Conservation (phyloP, 2,113 vertebrate genomes). For the Pangasianodon hypophthalmus region DNA sequence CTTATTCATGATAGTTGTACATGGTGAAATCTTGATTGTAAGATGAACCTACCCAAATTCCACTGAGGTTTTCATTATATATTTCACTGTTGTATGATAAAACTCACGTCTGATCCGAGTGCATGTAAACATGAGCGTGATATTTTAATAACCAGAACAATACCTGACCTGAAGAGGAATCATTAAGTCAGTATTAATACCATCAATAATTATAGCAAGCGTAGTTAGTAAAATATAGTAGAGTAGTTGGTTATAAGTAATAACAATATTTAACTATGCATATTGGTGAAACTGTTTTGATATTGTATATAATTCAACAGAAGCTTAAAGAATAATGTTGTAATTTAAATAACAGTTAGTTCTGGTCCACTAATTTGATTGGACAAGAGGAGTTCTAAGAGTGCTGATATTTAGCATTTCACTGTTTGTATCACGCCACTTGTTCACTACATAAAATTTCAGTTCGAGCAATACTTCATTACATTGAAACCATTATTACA, state of each 20-base stretch:
- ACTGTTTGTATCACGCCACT: too few relatives aligned
- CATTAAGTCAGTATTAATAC: neutral
- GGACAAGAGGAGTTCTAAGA: neutral
- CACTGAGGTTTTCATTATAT: neutral
- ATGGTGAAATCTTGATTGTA: neutral
- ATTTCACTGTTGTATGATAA: neutral
- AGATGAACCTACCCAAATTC: neutral
- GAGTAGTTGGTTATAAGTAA: neutral
- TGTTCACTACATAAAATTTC: neutral
- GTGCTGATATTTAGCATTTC: neutral
- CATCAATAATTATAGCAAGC: neutral
- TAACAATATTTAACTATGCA: neutral
- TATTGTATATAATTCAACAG: neutral
- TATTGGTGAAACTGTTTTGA: neutral
- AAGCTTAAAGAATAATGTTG: neutral
- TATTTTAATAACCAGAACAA: too few relatives aligned
- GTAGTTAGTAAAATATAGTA: neutral
- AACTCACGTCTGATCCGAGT: neutral
- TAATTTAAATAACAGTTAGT: neutral
- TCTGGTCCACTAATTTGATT: neutral
- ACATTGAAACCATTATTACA: neutral
- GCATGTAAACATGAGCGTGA: neutral
- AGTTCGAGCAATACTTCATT: neutral
- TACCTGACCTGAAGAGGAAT: neutral
- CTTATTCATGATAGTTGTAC: neutral